phyloP scores from a whole-genome alignment of 2,113 vertebrate species.

The Corythaixoides concolor region DNA sequence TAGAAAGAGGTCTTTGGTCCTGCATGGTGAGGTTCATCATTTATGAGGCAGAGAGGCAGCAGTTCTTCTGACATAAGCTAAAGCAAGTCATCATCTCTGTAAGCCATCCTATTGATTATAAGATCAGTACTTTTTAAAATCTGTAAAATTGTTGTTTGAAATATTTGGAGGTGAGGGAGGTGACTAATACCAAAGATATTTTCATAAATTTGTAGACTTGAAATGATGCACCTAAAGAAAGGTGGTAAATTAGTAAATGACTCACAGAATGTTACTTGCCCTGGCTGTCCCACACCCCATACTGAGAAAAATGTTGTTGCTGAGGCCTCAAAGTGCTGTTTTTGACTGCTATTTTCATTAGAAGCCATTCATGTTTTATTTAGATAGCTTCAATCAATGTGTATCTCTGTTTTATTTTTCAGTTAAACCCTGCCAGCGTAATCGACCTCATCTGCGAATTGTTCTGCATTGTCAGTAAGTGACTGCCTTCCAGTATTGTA shows the following conservation, averaged over 20 bases:
- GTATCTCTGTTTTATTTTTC: slow-evolving; percentile 38
- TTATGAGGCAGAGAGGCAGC: neutral
- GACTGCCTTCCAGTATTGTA: slow-evolving; percentile 7
- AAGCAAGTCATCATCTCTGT: neutral
- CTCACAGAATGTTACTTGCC: neutral
- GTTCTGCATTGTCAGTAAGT: slow-evolving; percentile 3
- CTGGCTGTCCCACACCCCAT: neutral
- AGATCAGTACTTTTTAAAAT: neutral
- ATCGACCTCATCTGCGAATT: slow-evolving; percentile 17
- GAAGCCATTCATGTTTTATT: slow-evolving; percentile 43
- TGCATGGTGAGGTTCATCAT: neutral
- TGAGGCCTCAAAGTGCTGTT: slow-evolving; percentile 6
- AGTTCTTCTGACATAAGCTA: neutral
- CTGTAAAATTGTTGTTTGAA: neutral
- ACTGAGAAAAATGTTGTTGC: neutral
- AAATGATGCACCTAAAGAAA: neutral
- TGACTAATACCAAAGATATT: neutral
- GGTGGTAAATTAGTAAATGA: neutral
- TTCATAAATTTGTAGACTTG: neutral
- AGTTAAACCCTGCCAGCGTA: neutral
- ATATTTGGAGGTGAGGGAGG: neutral
- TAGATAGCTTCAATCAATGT: slow-evolving; percentile 29
- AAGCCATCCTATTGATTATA: neutral
- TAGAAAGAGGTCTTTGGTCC: neutral
- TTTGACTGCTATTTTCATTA: slow-evolving; percentile 44